phyloP scores from a whole-genome alignment of 2,888 invertebrate species.

The Melolontha melolontha region DNA sequence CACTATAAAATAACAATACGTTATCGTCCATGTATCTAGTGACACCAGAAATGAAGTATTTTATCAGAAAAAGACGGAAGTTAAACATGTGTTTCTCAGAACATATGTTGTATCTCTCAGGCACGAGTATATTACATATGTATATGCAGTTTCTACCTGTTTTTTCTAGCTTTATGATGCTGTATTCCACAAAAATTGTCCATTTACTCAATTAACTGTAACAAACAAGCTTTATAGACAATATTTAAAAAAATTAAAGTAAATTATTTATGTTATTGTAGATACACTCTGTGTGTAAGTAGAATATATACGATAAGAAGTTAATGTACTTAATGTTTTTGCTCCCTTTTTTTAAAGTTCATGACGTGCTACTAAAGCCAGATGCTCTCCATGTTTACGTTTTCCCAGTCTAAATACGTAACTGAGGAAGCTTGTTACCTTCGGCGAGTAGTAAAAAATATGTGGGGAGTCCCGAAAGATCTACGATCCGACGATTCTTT shows the following conservation, averaged over 20 bases:
- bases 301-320: background rate
- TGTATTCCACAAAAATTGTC: no score
- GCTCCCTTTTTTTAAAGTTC: conserved; percentile 4
- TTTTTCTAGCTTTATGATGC: background rate
- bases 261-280: no score
- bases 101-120: conserved; percentile 5
- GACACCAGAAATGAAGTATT: conserved; percentile 14
- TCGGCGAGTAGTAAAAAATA: conserved; percentile 25
- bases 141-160: background rate
- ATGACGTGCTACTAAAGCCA: conserved; percentile 33
- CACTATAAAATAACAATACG: conserved; percentile 5
- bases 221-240: no score
- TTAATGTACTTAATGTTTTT: background rate
- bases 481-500: conserved; percentile 27
- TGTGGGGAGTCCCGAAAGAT: conserved; percentile 24
- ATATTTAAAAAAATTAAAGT: no score
- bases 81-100: conserved; percentile 18
- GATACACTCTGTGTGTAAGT: background rate
- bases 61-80: conserved; percentile 32
- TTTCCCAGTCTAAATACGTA: conserved; percentile 41
- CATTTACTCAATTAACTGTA: no score
- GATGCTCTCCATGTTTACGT: conserved; percentile 43
- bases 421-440: conserved; percentile 37
- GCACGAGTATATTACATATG: background rate
- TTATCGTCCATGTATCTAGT: conserved; percentile 15